Percentiles rank a stretch among this genome's conserved stretches.
These are phyloP conservation scores for Boulengeromyrus knoepffleri DNA, from an alignment of 2,113 vertebrate genomes.

Conservation along the genomic window DNA sequence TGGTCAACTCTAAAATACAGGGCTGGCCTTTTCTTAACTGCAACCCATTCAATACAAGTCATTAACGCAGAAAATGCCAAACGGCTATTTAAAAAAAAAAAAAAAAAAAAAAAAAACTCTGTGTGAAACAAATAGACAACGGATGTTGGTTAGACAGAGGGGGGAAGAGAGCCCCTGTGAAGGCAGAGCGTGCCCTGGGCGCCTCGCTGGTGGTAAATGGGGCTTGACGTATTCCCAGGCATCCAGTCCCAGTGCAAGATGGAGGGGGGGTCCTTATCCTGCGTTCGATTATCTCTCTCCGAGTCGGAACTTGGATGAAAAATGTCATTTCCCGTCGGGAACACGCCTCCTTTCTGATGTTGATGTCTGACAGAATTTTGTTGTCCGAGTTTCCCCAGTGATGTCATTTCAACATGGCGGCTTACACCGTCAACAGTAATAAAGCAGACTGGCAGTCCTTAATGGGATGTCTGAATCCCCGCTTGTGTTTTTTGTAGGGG, in stretches of 20 bases:
- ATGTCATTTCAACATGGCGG: no score
- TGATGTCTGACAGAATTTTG: no score
- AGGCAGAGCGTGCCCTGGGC: background rate
- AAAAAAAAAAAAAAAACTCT: background rate
- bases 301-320: no score
- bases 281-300: no score
- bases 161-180: background rate
- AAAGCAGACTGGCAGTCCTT: conserved; percentile 36
- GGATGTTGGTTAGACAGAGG: background rate
- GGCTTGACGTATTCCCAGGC: background rate
- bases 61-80: conserved; percentile 14
- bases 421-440: no score
- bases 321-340: no score
- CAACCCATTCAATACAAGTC: background rate
- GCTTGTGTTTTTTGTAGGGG: background rate
- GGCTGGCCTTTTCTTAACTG: conserved; percentile 19
- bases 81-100: background rate
- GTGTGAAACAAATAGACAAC: background rate
- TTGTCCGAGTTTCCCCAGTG: no score
- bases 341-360: no score
- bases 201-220: conserved; percentile 2
- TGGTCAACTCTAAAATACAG: background rate
- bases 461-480: background rate
- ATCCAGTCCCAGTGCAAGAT: background rate
- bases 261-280: background rate